Evolutionary conservation across 2,797 vertebrate genomes (phyloP).

Genomic region (Gorsachius magnificus): DNA sequence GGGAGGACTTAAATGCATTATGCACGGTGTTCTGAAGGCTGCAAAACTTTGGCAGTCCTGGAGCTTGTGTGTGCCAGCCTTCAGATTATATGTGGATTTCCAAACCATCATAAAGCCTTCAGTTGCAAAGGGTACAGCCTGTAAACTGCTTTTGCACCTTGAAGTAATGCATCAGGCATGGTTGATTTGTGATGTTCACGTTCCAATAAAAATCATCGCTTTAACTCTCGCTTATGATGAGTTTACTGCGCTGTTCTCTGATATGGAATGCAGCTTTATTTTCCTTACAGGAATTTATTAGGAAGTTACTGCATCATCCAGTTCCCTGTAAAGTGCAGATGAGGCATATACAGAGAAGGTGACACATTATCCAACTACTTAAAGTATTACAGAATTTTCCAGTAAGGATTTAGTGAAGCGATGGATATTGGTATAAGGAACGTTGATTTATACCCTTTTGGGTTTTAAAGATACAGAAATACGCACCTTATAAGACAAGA

Average conservation of each 20-base stretch:
- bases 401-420: neutral
- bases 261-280: constrained; percentile 10
- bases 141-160: neutral
- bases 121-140: neutral
- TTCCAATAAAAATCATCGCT: constrained; percentile 3
- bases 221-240: neutral
- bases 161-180: neutral
- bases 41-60: neutral
- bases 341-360: neutral
- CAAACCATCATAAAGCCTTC: neutral
- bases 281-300: neutral
- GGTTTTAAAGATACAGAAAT: neutral
- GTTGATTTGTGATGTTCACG: neutral
- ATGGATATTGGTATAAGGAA: neutral
- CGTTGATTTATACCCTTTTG: neutral
- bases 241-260: neutral
- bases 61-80: neutral
- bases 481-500: neutral
- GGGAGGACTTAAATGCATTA: neutral
- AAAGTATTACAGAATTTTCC: neutral
- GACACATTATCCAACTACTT: neutral
- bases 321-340: neutral
- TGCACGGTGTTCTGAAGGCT: neutral
- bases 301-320: neutral
- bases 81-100: neutral